These are phyloP conservation scores for Drosophila oshimai DNA, from an alignment of 1,140 invertebrate genomes.

Conservation along the genomic window DNA sequence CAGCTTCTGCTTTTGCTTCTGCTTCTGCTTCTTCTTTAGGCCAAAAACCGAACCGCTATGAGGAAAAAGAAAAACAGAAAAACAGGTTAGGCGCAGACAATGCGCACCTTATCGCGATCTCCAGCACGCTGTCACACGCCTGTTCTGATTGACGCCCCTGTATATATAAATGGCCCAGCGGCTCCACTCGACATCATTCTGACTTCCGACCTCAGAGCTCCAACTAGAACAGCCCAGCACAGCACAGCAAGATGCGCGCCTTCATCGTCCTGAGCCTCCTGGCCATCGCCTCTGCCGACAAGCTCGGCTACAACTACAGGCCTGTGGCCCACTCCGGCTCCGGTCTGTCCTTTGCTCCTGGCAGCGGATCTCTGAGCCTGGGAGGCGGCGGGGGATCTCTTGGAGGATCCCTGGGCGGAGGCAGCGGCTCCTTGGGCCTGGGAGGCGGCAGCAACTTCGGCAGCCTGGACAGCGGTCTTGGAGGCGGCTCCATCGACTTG, in stretches of 20 bases:
- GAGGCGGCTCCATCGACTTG: constrained; percentile 22
- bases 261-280: constrained; percentile 72
- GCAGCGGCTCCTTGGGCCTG: constrained; percentile 20
- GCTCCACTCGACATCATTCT: constrained; percentile 57
- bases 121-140: constrained; percentile 45
- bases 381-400: constrained; percentile 16
- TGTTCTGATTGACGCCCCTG: constrained; percentile 62
- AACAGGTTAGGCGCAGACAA: constrained; percentile 67
- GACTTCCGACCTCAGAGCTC: constrained; percentile 65
- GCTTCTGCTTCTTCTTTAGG: neutral
- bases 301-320: constrained; percentile 73
- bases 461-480: constrained; percentile 34
- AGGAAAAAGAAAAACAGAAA: constrained; percentile 48
- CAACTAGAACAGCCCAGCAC: constrained; percentile 50
- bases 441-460: constrained; percentile 33
- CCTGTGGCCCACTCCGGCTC: constrained; percentile 69
- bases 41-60: constrained; percentile 20
- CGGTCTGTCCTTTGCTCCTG: constrained; percentile 68
- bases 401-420: constrained; percentile 23
- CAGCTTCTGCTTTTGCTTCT: neutral
- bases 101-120: constrained; percentile 66
- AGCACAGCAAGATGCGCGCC: constrained; percentile 56
- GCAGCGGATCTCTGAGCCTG: constrained; percentile 36
- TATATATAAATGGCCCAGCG: constrained; percentile 64
- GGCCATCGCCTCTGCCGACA: constrained; percentile 64